phyloP scores from a whole-genome alignment of 2,888 invertebrate genomes.

The Choristoneura rosaceana region DNA sequence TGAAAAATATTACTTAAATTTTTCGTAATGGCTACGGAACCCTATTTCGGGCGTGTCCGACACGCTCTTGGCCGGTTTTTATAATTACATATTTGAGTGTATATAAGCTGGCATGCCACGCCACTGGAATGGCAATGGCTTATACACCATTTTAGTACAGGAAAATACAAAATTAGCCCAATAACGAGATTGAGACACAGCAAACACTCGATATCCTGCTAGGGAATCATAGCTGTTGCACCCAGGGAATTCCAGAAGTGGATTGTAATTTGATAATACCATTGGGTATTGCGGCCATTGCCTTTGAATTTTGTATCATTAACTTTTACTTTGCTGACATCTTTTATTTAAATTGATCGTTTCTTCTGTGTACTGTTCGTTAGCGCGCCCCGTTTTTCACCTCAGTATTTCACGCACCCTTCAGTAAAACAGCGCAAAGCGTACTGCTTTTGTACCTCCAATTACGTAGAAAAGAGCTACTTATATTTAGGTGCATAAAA shows the following conservation, averaged over 20 bases:
- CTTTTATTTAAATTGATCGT: background rate
- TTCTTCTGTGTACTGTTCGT: constrained; percentile 19
- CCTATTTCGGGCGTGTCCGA: too few relatives aligned
- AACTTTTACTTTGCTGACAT: too few relatives aligned
- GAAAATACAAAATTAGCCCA: too few relatives aligned
- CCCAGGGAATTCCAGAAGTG: background rate
- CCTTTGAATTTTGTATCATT: too few relatives aligned
- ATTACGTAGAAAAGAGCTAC: constrained; percentile 14
- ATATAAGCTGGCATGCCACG: too few relatives aligned
- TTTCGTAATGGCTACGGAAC: too few relatives aligned
- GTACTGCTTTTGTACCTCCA: background rate
- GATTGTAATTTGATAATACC: background rate
- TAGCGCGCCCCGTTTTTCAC: constrained; percentile 36
- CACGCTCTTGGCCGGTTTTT: too few relatives aligned
- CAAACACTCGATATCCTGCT: background rate
- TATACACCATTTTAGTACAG: too few relatives aligned
- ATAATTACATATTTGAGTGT: too few relatives aligned
- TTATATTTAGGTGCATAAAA: background rate
- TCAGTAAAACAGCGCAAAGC: constrained; percentile 15
- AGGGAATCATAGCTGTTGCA: background rate
- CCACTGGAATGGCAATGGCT: too few relatives aligned
- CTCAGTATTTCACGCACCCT: constrained; percentile 38
- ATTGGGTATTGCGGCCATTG: background rate
- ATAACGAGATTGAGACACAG: background rate
- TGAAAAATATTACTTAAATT: too few relatives aligned